Percentiles rank a stretch among this genome's conserved stretches.
These are phyloP conservation scores for Megastigmus dorsalis DNA, from an alignment of 2,888 invertebrate genomes.

Conservation along the genomic window DNA sequence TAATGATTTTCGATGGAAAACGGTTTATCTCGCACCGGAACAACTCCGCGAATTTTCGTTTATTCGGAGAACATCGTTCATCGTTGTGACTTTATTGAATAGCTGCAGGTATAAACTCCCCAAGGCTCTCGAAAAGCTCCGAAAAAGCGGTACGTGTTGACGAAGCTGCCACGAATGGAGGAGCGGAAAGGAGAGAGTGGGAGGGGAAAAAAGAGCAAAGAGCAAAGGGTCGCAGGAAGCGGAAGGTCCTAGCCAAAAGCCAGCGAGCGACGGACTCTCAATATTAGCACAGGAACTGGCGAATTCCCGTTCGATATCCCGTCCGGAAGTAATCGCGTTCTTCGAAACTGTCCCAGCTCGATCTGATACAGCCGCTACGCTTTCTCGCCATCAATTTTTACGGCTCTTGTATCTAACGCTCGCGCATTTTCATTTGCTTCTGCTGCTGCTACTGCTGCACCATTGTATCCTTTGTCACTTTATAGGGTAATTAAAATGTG, in stretches of 20 bases:
- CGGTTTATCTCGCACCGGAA: neutral
- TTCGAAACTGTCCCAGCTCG: conserved; percentile 11
- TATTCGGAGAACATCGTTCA: too few species aligned
- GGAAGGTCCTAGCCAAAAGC: conserved; percentile 58
- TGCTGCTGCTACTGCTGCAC: too few species aligned
- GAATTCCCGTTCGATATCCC: conserved; percentile 67
- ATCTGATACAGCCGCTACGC: neutral
- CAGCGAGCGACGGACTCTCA: conserved; percentile 62
- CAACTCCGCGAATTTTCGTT: too few species aligned
- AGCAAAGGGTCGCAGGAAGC: conserved; percentile 57
- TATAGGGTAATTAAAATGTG: too few species aligned
- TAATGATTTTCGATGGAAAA: neutral
- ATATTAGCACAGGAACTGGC: conserved; percentile 65
- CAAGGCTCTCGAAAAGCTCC: too few species aligned
- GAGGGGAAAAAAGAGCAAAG: conserved; percentile 7
- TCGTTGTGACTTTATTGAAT: too few species aligned
- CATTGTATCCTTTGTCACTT: too few species aligned
- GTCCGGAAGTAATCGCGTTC: conserved; percentile 66
- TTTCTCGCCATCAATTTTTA: neutral
- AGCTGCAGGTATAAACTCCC: too few species aligned
- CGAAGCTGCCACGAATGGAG: neutral
- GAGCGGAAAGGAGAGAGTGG: neutral
- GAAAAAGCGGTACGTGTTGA: neutral
- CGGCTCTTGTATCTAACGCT: too few species aligned
- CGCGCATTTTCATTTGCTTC: too few species aligned